These are phyloP conservation scores for Orthosia gracilis DNA, from an alignment of 2,888 invertebrate species.

Conservation along the genomic window DNA sequence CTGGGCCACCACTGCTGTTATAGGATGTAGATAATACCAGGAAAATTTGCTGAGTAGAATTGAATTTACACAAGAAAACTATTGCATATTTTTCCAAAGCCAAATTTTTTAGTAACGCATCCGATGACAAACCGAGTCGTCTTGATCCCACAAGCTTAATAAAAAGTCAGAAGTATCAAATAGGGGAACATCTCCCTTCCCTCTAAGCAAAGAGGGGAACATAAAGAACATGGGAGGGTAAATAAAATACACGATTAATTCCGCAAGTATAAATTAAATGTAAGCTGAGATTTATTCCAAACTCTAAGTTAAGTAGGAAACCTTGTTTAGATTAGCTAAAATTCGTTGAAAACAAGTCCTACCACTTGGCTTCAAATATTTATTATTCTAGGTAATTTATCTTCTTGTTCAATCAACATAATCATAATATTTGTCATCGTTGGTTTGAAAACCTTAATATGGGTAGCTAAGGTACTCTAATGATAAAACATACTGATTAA, in stretches of 20 bases:
- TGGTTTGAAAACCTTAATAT: no score
- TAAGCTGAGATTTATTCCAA: slow-evolving; percentile 18
- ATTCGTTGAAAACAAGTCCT: background rate
- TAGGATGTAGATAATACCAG: background rate
- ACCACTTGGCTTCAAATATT: no score
- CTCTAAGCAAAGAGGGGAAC: background rate
- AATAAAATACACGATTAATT: slow-evolving; percentile 36
- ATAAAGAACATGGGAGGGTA: slow-evolving; percentile 28
- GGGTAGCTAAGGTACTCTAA: no score
- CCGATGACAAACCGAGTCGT: slow-evolving; percentile 2
- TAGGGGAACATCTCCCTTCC: slow-evolving; percentile 29
- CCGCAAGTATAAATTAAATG: slow-evolving; percentile 31
- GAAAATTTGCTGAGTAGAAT: background rate
- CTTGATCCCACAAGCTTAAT: slow-evolving; percentile 18
- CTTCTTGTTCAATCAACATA: no score
- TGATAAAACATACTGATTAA: no score
- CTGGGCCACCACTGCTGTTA: no score
- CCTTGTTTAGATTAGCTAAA: background rate
- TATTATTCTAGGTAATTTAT: no score
- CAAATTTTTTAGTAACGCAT: slow-evolving; percentile 1
- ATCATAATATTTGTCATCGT: no score
- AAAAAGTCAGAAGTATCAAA: slow-evolving; percentile 22
- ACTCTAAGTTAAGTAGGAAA: background rate
- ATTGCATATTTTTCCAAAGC: background rate
- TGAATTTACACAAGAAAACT: slow-evolving; percentile 5